These are phyloP conservation scores for Drosophila erecta DNA, from an alignment of 1,140 invertebrate species.

Conservation along the genomic window DNA sequence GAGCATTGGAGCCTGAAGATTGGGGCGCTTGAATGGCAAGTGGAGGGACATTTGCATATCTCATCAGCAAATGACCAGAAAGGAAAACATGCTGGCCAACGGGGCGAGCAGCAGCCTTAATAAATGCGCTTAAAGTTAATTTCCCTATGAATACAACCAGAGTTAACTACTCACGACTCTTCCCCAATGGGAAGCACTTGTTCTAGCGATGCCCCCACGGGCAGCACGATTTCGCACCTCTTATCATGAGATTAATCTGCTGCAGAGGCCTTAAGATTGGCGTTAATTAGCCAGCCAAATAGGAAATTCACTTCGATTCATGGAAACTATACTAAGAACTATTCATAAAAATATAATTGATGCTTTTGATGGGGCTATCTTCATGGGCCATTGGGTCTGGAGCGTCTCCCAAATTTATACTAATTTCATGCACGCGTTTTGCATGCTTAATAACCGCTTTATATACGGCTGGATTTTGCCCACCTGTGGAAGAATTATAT, in stretches of 20 bases:
- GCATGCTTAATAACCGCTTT: constrained; percentile 52
- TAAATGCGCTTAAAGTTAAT: not conserved
- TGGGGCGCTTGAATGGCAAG: constrained; percentile 9
- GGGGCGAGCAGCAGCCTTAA: not conserved
- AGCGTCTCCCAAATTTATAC: constrained; percentile 46
- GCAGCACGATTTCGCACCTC: constrained; percentile 47
- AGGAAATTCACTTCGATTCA: constrained; percentile 11
- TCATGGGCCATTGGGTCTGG: constrained; percentile 25
- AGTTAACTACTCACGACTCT: constrained; percentile 1
- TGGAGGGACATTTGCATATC: constrained; percentile 38
- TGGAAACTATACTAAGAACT: not conserved
- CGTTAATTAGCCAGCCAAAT: constrained; percentile 36
- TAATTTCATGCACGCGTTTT: constrained; percentile 78
- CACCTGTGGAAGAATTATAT: constrained; percentile 2
- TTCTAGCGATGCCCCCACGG: constrained; percentile 26
- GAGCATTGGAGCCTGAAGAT: constrained; percentile 38
- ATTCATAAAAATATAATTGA: constrained; percentile 16
- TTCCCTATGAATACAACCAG: not conserved
- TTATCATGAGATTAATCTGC: constrained; percentile 31
- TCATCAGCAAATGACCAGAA: constrained; percentile 32
- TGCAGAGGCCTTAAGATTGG: constrained; percentile 4
- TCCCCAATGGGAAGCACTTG: constrained; percentile 12
- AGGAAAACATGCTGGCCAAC: not conserved
- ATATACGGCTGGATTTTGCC: not conserved
- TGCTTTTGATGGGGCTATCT: not conserved